Evolutionary conservation across 30 jellyfish, hydroid and myxozoan species (phyloP).

Genomic region (Aurelia sp.): DNA sequence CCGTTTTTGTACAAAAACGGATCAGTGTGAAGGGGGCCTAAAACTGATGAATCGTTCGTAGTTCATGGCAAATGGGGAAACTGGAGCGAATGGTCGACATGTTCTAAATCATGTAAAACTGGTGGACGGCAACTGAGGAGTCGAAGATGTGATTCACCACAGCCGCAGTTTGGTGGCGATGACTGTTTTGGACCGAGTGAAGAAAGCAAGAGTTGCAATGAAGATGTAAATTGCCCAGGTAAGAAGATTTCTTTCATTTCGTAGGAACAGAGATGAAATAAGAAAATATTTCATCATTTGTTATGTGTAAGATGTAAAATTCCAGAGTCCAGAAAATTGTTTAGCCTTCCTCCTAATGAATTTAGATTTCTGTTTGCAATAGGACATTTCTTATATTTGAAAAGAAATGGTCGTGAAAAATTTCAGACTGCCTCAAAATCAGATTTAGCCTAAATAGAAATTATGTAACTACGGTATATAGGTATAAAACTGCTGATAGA

Average conservation of each 20-base stretch:
- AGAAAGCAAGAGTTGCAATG: slow-evolving; percentile 44
- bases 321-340: no score
- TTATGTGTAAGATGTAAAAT: no score
- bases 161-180: slow-evolving; percentile 51
- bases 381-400: no score
- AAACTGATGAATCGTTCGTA: neutral
- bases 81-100: slow-evolving; percentile 44
- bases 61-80: slow-evolving; percentile 58
- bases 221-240: slow-evolving; percentile 40
- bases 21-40: no score
- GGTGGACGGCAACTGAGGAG: slow-evolving; percentile 48
- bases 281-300: neutral
- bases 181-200: slow-evolving; percentile 36
- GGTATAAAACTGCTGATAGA: no score
- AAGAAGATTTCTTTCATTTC: neutral
- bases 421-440: no score
- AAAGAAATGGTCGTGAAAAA: no score
- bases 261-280: neutral
- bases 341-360: no score
- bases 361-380: no score
- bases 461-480: no score
- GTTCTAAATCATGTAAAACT: slow-evolving; percentile 41
- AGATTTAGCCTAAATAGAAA: no score
- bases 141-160: slow-evolving; percentile 43
- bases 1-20: no score